phyloP scores from a whole-genome alignment of 1,140 invertebrate species.

The Maconellicoccus hirsutus region DNA sequence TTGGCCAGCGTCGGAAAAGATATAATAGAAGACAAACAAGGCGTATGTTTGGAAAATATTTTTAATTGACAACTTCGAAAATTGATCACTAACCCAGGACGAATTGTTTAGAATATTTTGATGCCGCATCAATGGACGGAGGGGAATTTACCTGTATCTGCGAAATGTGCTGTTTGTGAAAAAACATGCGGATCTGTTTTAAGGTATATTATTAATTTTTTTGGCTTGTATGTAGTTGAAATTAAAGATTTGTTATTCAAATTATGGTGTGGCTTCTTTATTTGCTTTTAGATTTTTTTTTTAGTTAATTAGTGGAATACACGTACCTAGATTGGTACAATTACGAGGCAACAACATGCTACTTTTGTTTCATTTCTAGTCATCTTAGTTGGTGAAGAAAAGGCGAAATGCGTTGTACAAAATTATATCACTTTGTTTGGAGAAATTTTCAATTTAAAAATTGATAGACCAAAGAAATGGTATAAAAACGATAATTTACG shows the following conservation, averaged over 20 bases:
- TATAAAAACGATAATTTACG: no score
- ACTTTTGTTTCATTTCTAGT: no score
- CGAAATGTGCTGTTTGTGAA: constrained; percentile 88
- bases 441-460: no score
- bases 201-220: constrained; percentile 40
- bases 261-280: neutral
- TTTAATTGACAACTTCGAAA: neutral
- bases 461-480: no score
- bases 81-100: neutral
- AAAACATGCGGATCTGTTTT: constrained; percentile 93
- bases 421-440: no score
- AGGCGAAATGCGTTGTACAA: no score
- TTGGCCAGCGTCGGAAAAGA: constrained; percentile 83
- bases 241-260: neutral
- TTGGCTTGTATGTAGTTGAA: neutral
- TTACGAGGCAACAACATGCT: no score
- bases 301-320: no score
- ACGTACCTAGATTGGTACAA: no score
- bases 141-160: constrained; percentile 88
- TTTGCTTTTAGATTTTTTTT: no score
- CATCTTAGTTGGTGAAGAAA: no score
- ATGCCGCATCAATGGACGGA: constrained; percentile 99
- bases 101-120: constrained; percentile 61
- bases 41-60: constrained; percentile 45
- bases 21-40: constrained; percentile 84